A percentile compares a stretch with the other conserved stretches of the same genome.
phyloP scores from a whole-genome alignment of 2,888 invertebrate species.

The Hydrotaea cyrtoneurina region DNA sequence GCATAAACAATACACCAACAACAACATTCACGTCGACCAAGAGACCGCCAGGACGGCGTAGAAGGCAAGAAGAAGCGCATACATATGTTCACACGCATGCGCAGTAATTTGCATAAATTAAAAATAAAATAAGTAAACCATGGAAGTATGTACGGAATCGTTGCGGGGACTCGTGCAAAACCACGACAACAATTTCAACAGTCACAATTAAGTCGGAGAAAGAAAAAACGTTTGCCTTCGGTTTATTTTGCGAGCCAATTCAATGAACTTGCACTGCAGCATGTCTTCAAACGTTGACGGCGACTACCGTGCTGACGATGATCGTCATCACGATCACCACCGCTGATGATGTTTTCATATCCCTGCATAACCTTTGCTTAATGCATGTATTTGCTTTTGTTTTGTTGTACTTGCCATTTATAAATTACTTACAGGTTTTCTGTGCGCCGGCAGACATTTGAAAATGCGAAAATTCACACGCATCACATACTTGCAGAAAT shows the following conservation, averaged over 20 bases:
- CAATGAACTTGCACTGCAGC: conserved; percentile 67
- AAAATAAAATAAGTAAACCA: conserved; percentile 42
- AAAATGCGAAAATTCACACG: conserved; percentile 65
- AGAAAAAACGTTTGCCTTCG: too few species aligned
- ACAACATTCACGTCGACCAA: conserved; percentile 7
- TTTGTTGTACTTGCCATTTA: conserved; percentile 30
- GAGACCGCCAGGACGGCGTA: background rate
- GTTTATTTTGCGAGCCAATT: conserved; percentile 26
- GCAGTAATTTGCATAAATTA: conserved; percentile 71
- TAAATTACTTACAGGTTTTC: conserved; percentile 22
- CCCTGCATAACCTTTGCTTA: background rate
- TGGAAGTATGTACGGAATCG: background rate
- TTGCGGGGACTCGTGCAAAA: background rate
- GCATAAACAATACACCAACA: conserved; percentile 46
- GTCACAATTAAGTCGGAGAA: conserved; percentile 33
- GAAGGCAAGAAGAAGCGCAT: conserved; percentile 35
- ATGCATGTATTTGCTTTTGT: conserved; percentile 30
- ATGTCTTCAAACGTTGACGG: conserved; percentile 34
- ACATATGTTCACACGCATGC: conserved; percentile 70
- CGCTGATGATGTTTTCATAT: background rate
- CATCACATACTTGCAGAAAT: conserved; percentile 49
- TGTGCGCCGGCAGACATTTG: conserved; percentile 17
- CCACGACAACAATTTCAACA: conserved; percentile 20
- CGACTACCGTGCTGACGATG: conserved; percentile 28
- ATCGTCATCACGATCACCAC: background rate